Conservation (phyloP, 2,113 vertebrate genomes). For the Pterocles orientalis region DNA sequence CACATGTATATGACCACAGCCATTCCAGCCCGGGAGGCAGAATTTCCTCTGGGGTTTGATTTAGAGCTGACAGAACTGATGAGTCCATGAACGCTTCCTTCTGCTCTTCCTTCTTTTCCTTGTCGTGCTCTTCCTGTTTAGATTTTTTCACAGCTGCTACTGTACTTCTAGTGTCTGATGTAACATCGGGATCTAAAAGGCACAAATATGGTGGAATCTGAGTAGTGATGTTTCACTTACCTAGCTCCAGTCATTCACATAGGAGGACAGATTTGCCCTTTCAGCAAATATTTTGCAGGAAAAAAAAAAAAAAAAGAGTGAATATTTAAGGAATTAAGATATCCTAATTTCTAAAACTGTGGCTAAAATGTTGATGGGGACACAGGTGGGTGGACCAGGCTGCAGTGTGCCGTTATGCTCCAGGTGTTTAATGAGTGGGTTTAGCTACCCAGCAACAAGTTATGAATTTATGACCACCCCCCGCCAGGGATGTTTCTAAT, state of each 20-base stretch:
- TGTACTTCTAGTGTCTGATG: background rate
- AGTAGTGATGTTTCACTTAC: background rate
- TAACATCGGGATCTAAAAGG: conserved; percentile 53
- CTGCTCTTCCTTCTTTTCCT: background rate
- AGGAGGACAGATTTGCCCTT: background rate
- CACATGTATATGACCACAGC: conserved; percentile 87
- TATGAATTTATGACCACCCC: background rate
- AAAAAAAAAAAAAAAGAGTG: background rate
- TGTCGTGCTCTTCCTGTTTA: background rate
- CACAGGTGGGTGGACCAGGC: background rate
- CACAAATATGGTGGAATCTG: background rate
- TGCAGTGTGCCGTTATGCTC: background rate
- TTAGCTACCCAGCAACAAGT: background rate
- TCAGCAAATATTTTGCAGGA: background rate
- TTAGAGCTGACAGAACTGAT: background rate
- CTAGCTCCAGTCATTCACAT: background rate
- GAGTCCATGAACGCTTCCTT: background rate
- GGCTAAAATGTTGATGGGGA: background rate
- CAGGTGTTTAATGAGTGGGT: background rate
- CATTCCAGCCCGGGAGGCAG: conserved; percentile 72
- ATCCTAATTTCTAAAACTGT: background rate
- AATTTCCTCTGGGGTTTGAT: background rate
- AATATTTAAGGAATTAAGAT: background rate
- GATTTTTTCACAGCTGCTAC: background rate
- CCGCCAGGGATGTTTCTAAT: background rate